Evolutionary conservation across 2,888 invertebrate genomes (phyloP).

Genomic region (Apantesis nais): DNA sequence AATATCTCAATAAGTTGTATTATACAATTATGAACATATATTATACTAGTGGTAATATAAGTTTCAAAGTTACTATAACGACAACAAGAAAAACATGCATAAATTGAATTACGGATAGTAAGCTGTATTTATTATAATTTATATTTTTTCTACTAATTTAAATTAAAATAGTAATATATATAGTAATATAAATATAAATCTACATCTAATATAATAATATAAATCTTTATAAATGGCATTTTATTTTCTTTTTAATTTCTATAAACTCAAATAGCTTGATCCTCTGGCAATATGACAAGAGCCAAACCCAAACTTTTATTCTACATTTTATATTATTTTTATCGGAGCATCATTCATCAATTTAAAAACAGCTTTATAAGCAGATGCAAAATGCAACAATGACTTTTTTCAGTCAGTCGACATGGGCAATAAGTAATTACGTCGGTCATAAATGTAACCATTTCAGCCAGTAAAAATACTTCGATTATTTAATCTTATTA

Average conservation of each 20-base stretch:
- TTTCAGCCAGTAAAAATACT: conserved; percentile 35
- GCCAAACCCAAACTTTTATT: no score
- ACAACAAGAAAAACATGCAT: neutral
- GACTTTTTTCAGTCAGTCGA: conserved; percentile 45
- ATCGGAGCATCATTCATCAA: conserved; percentile 17
- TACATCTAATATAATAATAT: no score
- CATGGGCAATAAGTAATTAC: conserved; percentile 53
- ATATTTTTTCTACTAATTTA: no score
- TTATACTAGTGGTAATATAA: neutral
- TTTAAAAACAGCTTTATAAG: conserved; percentile 26
- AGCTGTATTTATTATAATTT: no score
- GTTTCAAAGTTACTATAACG: neutral
- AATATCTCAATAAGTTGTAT: no score
- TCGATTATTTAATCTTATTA: conserved; percentile 41
- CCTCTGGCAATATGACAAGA: neutral
- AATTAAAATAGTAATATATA: no score
- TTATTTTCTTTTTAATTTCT: neutral
- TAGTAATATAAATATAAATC: no score
- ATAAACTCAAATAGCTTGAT: neutral
- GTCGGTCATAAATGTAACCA: conserved; percentile 46
- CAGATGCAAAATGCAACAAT: conserved; percentile 47
- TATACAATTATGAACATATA: no score
- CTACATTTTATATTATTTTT: neutral
- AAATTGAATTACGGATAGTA: no score
- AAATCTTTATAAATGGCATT: no score